These are phyloP conservation scores for Apeira syringaria DNA, from an alignment of 2,888 invertebrate species.

Conservation along the genomic window DNA sequence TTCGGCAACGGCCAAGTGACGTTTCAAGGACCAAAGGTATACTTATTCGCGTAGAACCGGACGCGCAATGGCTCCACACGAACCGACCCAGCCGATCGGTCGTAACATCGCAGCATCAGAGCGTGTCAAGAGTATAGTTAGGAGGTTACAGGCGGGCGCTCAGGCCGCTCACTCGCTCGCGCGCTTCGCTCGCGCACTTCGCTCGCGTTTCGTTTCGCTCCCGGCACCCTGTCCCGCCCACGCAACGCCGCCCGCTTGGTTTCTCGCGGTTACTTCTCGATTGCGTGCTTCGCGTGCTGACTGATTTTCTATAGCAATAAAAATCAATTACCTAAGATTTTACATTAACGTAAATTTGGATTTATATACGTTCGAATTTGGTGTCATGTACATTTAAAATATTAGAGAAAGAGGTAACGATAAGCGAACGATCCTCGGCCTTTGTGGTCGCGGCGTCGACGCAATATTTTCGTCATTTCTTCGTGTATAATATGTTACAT, in stretches of 20 bases:
- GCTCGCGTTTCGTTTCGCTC: conserved; percentile 42
- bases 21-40: conserved; percentile 83
- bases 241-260: conserved; percentile 77
- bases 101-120: conserved; percentile 65
- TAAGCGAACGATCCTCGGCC: conserved; percentile 75
- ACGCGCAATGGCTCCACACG: conserved; percentile 82
- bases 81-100: conserved; percentile 75
- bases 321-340: conserved; percentile 85
- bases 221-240: conserved; percentile 39
- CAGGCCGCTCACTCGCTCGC: conserved; percentile 41
- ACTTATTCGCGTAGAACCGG: conserved; percentile 82
- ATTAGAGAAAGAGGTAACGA: conserved; percentile 80
- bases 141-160: conserved; percentile 42
- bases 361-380: conserved; percentile 84
- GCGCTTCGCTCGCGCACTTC: conserved; percentile 38
- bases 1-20: conserved; percentile 82
- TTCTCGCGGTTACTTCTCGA: conserved; percentile 84
- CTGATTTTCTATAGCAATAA: conserved; percentile 86
- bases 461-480: conserved; percentile 83
- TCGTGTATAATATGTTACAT: conserved; percentile 86
- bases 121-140: conserved; percentile 66
- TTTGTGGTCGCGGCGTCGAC: conserved; percentile 65
- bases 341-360: conserved; percentile 84
- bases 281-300: conserved; percentile 85
- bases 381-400: conserved; percentile 84